These are phyloP conservation scores for Meriones unguiculatus DNA, from an alignment of 2,113 vertebrate species.

Conservation along the genomic window DNA sequence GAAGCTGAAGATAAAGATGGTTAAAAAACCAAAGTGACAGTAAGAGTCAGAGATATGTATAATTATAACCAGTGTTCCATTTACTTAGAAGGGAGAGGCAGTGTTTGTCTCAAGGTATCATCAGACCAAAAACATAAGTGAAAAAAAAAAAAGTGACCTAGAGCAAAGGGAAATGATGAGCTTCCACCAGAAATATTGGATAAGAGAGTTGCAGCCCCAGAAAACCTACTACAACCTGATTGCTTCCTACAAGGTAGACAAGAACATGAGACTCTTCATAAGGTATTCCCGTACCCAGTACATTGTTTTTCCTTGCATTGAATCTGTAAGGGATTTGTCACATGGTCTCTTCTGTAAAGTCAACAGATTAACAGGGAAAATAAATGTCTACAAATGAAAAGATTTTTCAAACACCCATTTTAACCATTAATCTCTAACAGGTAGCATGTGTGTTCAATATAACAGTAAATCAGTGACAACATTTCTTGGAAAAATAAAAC, in stretches of 20 bases:
- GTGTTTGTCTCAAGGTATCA: slow-evolving; percentile 1
- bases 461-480: slow-evolving; percentile 10
- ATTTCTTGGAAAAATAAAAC: background rate
- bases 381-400: slow-evolving; percentile 22
- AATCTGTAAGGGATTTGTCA: background rate
- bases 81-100: background rate
- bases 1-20: slow-evolving; percentile 43
- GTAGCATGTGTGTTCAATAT: background rate
- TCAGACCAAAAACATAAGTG: background rate
- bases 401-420: slow-evolving; percentile 6
- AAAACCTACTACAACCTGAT: background rate
- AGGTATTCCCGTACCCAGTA: background rate
- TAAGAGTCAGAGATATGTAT: slow-evolving; percentile 5
- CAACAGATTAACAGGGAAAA: slow-evolving; percentile 22
- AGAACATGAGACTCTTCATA: background rate
- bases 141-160: slow-evolving; percentile 35
- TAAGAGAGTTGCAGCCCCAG: background rate
- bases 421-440: background rate
- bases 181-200: background rate
- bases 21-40: slow-evolving; percentile 15
- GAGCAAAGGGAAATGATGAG: background rate
- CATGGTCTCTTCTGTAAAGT: background rate
- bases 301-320: background rate
- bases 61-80: background rate
- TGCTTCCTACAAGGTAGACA: background rate